These are phyloP conservation scores for Rhinogobius similis DNA, from an alignment of 2,113 vertebrate species.

Conservation along the genomic window DNA sequence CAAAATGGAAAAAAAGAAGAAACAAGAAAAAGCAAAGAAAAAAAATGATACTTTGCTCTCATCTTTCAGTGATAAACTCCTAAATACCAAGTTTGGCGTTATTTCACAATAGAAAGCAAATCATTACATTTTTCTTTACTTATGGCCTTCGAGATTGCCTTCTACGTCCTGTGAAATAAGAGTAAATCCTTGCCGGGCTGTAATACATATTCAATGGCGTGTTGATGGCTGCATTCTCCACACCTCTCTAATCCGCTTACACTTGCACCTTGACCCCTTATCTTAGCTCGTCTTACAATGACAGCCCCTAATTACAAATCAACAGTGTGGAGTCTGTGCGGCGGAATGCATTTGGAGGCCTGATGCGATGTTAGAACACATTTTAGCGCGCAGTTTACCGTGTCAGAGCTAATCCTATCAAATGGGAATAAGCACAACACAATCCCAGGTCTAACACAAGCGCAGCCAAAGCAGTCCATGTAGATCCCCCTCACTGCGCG, in stretches of 20 bases:
- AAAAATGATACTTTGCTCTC: background rate
- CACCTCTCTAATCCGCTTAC: conserved; percentile 48
- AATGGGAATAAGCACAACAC: conserved; percentile 57
- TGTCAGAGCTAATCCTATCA: conserved; percentile 67
- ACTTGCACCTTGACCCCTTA: conserved; percentile 37
- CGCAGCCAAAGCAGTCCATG: conserved; percentile 37
- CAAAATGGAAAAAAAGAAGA: no score
- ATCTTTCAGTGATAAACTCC: background rate
- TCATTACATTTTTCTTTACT: background rate
- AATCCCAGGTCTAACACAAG: conserved; percentile 58
- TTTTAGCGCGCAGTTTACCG: conserved; percentile 36
- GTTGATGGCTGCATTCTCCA: conserved; percentile 19
- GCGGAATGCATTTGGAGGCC: conserved; percentile 20
- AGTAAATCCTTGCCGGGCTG: background rate
- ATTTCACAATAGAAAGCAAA: background rate
- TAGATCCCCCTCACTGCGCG: conserved; percentile 30
- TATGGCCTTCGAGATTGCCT: background rate
- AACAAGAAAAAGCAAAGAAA: background rate
- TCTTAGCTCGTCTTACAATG: conserved; percentile 30
- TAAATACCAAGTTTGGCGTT: background rate
- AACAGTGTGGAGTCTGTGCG: conserved; percentile 19
- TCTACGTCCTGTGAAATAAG: background rate
- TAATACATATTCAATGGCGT: background rate
- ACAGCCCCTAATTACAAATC: conserved; percentile 51
- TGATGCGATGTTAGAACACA: conserved; percentile 26